Evolutionary conservation across 2,113 vertebrate species (phyloP).

Genomic region (Labeo catla): DNA sequence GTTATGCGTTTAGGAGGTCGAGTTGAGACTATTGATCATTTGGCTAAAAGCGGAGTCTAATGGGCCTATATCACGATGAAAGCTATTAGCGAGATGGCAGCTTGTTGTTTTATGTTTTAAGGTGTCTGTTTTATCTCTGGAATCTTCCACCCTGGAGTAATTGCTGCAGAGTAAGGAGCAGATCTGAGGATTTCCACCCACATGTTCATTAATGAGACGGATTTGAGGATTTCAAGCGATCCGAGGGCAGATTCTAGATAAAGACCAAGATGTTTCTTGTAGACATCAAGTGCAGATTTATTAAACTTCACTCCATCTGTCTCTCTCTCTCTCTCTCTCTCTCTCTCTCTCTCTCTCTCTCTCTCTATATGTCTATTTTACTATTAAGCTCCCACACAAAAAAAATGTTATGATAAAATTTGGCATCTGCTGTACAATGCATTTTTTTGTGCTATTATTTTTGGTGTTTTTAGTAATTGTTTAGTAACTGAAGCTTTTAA

Average conservation of each 20-base stretch:
- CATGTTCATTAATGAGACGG: conserved; percentile 19
- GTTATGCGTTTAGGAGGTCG: conserved; percentile 16
- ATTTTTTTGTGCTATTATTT: neutral
- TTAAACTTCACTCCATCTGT: neutral
- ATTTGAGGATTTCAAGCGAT: conserved; percentile 7
- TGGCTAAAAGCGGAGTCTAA: neutral
- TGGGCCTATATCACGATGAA: neutral
- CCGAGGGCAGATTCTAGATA: neutral
- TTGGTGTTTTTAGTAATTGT: neutral
- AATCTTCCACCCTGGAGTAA: neutral
- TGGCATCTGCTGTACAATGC: neutral
- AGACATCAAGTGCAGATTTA: conserved; percentile 21
- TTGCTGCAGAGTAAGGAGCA: neutral
- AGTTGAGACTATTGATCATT: conserved; percentile 24
- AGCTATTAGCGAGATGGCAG: neutral
- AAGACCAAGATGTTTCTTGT: neutral
- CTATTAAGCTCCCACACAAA: neutral
- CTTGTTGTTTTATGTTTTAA: conserved; percentile 17
- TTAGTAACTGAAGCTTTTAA: neutral
- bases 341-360: too few species aligned
- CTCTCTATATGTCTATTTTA: neutral
- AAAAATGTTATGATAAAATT: too few species aligned
- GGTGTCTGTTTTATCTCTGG: neutral
- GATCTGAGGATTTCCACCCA: conserved; percentile 21
- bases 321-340: neutral